These are phyloP conservation scores for Camptogramma bilineatum DNA, from an alignment of 2,888 invertebrate species.

Conservation along the genomic window DNA sequence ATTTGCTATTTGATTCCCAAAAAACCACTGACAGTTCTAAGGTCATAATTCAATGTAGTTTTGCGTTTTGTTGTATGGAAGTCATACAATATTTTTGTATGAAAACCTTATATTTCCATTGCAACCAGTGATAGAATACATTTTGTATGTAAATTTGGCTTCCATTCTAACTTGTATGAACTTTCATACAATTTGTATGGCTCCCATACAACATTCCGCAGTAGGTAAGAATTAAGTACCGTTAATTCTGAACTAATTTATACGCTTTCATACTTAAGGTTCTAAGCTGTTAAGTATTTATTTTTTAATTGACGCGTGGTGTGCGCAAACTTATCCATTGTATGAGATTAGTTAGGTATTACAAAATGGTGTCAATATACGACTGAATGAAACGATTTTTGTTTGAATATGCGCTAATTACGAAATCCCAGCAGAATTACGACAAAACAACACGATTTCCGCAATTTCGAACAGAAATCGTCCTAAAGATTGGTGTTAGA, in stretches of 20 bases:
- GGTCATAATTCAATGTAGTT: conserved; percentile 30
- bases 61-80: conserved; percentile 36
- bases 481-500: conserved; percentile 45
- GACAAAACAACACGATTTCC: conserved; percentile 39
- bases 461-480: conserved; percentile 47
- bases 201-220: conserved; percentile 51
- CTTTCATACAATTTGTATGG: conserved; percentile 36
- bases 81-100: conserved; percentile 32
- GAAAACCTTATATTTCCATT: conserved; percentile 6
- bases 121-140: conserved; percentile 43
- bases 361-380: conserved; percentile 50
- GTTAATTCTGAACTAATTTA: conserved; percentile 72
- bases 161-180: conserved; percentile 18
- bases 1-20: not conserved
- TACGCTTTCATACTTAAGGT: conserved; percentile 82
- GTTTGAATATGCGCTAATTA: conserved; percentile 28
- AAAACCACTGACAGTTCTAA: conserved; percentile 34
- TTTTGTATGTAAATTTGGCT: conserved; percentile 27
- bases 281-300: conserved; percentile 81
- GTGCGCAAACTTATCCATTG: conserved; percentile 59
- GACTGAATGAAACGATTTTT: conserved; percentile 36
- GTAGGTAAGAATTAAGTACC: conserved; percentile 69
- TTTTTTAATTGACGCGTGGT: conserved; percentile 54
- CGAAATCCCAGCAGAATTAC: not conserved
- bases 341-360: conserved; percentile 79